phyloP scores from a whole-genome alignment of 2,888 invertebrate genomes.

The Palloptera scutellata region DNA sequence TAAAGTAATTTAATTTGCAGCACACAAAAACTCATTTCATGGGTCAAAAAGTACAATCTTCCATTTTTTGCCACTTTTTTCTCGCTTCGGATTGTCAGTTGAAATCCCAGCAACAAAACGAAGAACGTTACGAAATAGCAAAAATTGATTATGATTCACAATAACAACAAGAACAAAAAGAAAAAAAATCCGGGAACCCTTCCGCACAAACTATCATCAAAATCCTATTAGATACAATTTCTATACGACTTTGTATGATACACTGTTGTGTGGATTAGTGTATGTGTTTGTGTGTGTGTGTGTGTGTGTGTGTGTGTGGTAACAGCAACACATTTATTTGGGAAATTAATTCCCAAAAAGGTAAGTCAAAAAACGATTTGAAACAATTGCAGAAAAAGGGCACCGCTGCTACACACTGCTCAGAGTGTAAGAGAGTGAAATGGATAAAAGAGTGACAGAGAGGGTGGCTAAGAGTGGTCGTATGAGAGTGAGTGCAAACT shows the following conservation, averaged over 20 bases:
- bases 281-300: neutral
- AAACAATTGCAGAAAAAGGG: constrained; percentile 45
- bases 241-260: constrained; percentile 12
- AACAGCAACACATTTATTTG: constrained; percentile 31
- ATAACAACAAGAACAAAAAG: neutral
- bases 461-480: too few relatives aligned
- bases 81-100: neutral
- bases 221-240: constrained; percentile 57
- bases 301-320: neutral
- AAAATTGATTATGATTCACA: constrained; percentile 51
- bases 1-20: constrained; percentile 43
- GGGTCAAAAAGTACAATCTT: constrained; percentile 63
- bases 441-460: too few relatives aligned
- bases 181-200: neutral
- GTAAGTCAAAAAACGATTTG: constrained; percentile 46
- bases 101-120: neutral
- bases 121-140: constrained; percentile 34
- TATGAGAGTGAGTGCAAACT: neutral
- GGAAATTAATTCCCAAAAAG: constrained; percentile 40
- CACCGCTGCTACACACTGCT: neutral
- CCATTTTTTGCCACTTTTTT: constrained; percentile 24
- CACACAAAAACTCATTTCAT: constrained; percentile 64
- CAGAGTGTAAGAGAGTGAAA: too few relatives aligned
- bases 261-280: constrained; percentile 8
- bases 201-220: constrained; percentile 54